These are phyloP conservation scores for Todiramphus saurophagus DNA, from an alignment of 2,113 vertebrate genomes.

Conservation along the genomic window DNA sequence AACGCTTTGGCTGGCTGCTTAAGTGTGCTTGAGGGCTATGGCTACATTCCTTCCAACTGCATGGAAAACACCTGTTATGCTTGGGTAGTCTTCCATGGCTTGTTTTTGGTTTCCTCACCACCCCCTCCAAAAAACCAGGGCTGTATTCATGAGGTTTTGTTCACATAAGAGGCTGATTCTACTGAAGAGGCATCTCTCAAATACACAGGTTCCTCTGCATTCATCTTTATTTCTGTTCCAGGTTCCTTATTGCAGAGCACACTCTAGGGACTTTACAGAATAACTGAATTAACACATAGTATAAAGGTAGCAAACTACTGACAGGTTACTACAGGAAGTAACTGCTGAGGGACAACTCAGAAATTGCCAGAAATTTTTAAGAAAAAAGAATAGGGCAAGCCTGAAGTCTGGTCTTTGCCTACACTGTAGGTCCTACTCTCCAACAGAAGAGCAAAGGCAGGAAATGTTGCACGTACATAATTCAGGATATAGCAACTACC, in stretches of 20 bases:
- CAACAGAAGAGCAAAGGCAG: background rate
- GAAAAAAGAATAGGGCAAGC: background rate
- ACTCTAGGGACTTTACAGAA: background rate
- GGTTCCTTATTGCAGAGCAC: background rate
- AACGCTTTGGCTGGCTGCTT: background rate
- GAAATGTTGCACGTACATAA: background rate
- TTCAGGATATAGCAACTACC: background rate
- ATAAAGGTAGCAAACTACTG: background rate
- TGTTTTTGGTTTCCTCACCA: background rate
- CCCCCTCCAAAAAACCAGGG: accelerated
- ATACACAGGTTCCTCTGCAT: background rate
- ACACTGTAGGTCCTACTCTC: background rate
- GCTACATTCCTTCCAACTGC: background rate
- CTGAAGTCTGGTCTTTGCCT: background rate
- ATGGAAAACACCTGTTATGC: background rate
- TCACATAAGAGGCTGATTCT: background rate
- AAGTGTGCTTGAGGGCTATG: background rate
- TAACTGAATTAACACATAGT: background rate
- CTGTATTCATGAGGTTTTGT: background rate
- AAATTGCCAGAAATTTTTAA: background rate
- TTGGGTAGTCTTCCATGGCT: background rate
- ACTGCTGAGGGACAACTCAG: background rate
- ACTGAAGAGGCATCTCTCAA: background rate
- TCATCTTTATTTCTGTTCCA: background rate
- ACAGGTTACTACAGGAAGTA: background rate